These are phyloP conservation scores for Catocala nupta DNA, from an alignment of 2,888 invertebrate species.

Conservation along the genomic window DNA sequence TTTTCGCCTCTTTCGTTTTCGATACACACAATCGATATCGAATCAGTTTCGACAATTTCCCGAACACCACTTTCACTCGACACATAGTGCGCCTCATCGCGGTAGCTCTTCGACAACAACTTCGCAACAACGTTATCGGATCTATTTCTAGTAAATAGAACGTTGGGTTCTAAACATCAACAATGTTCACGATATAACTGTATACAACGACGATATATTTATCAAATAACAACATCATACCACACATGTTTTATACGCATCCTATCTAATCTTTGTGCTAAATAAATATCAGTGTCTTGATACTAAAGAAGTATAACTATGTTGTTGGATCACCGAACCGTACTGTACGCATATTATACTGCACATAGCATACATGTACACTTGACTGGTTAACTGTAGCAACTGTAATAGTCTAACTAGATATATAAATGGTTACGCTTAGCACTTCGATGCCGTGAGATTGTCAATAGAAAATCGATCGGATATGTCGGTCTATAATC, in stretches of 20 bases:
- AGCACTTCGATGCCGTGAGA: too few species aligned
- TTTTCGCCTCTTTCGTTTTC: neutral
- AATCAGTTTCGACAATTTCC: constrained; percentile 13
- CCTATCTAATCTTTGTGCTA: constrained; percentile 15
- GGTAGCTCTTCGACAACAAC: neutral
- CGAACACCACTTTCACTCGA: constrained; percentile 10
- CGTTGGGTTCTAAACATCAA: constrained; percentile 9
- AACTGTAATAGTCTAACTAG: too few species aligned
- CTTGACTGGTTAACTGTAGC: too few species aligned
- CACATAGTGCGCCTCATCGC: constrained; percentile 8
- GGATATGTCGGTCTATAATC: too few species aligned
- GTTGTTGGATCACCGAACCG: too few species aligned
- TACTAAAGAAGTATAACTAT: neutral
- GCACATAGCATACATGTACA: too few species aligned
- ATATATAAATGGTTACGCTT: too few species aligned
- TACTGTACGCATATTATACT: too few species aligned
- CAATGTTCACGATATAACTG: constrained; percentile 1
- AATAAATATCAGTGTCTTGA: constrained; percentile 11
- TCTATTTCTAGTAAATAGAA: constrained; percentile 6
- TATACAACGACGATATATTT: constrained; percentile 1
- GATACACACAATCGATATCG: neutral
- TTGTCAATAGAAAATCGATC: too few species aligned
- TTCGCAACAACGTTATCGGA: constrained; percentile 7
- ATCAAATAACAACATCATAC: constrained; percentile 13
- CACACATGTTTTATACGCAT: neutral